Conservation (phyloP, 2,113 vertebrate genomes). For the Pseudorectes ferrugineus region DNA sequence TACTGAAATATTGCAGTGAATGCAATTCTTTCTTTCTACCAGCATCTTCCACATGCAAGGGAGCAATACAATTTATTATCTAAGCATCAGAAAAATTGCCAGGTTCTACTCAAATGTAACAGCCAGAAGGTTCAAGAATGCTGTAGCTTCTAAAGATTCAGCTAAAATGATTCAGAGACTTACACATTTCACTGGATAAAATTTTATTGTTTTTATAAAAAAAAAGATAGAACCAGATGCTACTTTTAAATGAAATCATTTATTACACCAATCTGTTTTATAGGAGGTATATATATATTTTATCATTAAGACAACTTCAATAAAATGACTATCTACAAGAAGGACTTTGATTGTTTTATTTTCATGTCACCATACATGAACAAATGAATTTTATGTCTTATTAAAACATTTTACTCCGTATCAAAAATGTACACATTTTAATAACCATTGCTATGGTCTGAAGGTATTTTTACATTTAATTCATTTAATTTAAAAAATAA, state of each 20-base stretch:
- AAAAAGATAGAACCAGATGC: slow-evolving; percentile 70
- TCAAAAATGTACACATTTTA: slow-evolving; percentile 71
- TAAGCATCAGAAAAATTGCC: neutral
- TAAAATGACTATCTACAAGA: slow-evolving; percentile 76
- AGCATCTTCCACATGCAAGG: neutral
- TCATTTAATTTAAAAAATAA: slow-evolving; percentile 73
- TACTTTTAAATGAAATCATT: slow-evolving; percentile 72
- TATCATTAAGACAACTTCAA: slow-evolving; percentile 67
- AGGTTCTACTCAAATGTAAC: neutral
- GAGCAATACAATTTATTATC: neutral
- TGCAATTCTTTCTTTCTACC: neutral
- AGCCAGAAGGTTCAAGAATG: neutral
- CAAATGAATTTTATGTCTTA: slow-evolving; percentile 60
- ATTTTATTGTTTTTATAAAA: slow-evolving; percentile 66
- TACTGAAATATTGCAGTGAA: neutral
- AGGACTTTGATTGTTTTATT: slow-evolving; percentile 69
- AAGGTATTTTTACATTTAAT: slow-evolving; percentile 65
- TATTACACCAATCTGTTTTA: slow-evolving; percentile 72
- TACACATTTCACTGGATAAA: slow-evolving; percentile 64
- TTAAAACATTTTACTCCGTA: slow-evolving; percentile 69
- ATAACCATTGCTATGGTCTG: slow-evolving; percentile 60
- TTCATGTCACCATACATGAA: slow-evolving; percentile 65
- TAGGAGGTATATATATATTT: slow-evolving; percentile 67
- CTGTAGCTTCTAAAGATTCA: neutral
- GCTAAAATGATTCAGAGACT: slow-evolving; percentile 45